phyloP scores from a whole-genome alignment of 2,888 invertebrate species.

The Odontomyia ornata region DNA sequence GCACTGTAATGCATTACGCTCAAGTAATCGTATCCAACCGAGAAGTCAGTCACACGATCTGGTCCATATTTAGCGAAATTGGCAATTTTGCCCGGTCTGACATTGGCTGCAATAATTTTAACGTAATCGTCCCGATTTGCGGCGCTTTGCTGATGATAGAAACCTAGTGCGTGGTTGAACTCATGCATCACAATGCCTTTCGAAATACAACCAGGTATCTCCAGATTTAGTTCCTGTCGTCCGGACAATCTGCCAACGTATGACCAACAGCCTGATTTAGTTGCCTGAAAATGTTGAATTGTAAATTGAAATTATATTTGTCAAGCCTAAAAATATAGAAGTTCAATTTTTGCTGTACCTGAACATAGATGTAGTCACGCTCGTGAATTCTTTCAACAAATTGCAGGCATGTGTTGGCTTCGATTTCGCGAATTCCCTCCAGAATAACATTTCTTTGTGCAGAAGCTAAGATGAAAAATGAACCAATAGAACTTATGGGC shows the following conservation, averaged over 20 bases:
- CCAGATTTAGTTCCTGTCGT: constrained; percentile 57
- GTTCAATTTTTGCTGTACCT: background rate
- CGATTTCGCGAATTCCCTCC: constrained; percentile 7
- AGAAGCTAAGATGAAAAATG: no score
- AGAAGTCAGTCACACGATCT: constrained; percentile 69
- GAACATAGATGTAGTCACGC: constrained; percentile 14
- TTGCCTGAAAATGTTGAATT: background rate
- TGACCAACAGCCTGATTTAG: constrained; percentile 75
- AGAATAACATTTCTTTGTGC: constrained; percentile 2
- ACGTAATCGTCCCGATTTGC: constrained; percentile 77
- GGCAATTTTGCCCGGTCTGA: constrained; percentile 67
- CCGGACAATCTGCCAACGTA: constrained; percentile 73
- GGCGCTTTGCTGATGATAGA: constrained; percentile 82
- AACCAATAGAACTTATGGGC: no score
- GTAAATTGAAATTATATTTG: background rate
- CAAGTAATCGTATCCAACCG: constrained; percentile 77
- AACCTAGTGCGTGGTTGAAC: constrained; percentile 79
- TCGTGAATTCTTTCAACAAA: background rate
- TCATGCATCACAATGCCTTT: constrained; percentile 75
- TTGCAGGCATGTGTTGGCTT: background rate
- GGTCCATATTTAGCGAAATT: constrained; percentile 75
- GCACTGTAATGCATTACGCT: constrained; percentile 84
- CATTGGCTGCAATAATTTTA: constrained; percentile 64
- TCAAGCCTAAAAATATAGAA: background rate
- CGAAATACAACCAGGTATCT: constrained; percentile 58